Conservation (phyloP, 2,113 vertebrate species). For the Bothrops jararaca region DNA sequence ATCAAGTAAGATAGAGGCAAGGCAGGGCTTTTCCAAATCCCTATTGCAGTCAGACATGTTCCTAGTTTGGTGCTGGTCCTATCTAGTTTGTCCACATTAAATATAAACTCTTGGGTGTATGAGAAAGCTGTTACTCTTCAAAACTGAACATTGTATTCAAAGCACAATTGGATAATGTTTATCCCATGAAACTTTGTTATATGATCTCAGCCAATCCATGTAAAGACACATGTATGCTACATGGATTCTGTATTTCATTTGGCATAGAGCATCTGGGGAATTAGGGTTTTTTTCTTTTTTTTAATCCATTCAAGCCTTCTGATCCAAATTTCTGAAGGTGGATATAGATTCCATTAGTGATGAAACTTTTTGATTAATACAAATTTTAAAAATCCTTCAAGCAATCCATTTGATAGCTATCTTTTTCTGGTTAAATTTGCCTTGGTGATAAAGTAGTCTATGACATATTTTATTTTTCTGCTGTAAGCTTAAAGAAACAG, state of each 20-base stretch:
- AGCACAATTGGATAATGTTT: neutral
- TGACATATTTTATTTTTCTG: neutral
- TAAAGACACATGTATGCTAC: too few relatives aligned
- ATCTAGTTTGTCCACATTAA: neutral
- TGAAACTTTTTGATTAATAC: neutral
- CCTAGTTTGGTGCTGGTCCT: neutral
- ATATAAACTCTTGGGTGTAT: neutral
- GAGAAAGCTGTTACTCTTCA: neutral
- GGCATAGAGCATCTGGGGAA: neutral
- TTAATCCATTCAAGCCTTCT: neutral
- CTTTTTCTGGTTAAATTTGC: neutral
- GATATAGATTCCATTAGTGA: neutral
- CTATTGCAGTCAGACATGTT: neutral
- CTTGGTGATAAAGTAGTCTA: neutral
- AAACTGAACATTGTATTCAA: neutral
- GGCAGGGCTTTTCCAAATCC: neutral
- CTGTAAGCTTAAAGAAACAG: neutral
- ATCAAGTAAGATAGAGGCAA: neutral
- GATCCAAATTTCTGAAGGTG: neutral
- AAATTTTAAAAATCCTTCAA: neutral
- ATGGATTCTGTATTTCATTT: neutral
- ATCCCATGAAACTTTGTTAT: too few relatives aligned
- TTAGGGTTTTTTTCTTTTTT: neutral
- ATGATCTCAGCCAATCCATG: neutral
- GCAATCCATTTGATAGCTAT: neutral